Percentiles rank a stretch among this genome's conserved stretches.
Conservation (phyloP, 2,888 invertebrate species). For the Tetropium fuscum region DNA sequence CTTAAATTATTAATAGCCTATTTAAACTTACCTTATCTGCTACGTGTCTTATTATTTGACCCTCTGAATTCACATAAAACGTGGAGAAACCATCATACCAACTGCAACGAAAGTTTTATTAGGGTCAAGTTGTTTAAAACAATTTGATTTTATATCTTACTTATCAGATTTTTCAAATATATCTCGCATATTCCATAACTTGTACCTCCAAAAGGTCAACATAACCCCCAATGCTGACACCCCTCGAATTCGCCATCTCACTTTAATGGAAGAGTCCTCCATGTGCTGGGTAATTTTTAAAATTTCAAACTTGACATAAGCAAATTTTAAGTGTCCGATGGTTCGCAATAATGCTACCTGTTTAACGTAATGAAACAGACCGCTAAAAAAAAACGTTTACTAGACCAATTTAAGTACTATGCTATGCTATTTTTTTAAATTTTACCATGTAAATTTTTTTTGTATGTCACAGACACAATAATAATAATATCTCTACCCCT, state of each 20-base stretch:
- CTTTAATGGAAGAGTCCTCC: slow-evolving; percentile 85
- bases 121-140: neutral
- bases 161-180: slow-evolving; percentile 76
- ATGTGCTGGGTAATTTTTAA: slow-evolving; percentile 90
- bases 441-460: no score
- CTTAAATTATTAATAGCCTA: no score
- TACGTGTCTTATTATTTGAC: slow-evolving; percentile 82
- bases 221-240: slow-evolving; percentile 84
- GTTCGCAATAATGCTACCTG: slow-evolving; percentile 82
- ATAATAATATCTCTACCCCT: no score
- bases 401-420: no score
- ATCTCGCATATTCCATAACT: slow-evolving; percentile 79
- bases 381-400: slow-evolving; percentile 75
- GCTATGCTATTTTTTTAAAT: no score
- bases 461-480: no score
- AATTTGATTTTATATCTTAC: slow-evolving; percentile 65
- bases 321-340: slow-evolving; percentile 86
- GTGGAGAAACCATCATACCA: slow-evolving; percentile 96
- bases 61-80: slow-evolving; percentile 84
- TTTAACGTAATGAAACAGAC: slow-evolving; percentile 80
- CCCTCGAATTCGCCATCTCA: slow-evolving; percentile 90
- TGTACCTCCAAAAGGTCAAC: slow-evolving; percentile 87
- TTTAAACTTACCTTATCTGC: slow-evolving; percentile 86
- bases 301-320: slow-evolving; percentile 86
- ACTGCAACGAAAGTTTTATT: slow-evolving; percentile 64